Conservation (phyloP, 2,113 vertebrate genomes). For the Microcebus ravelobensis region DNA sequence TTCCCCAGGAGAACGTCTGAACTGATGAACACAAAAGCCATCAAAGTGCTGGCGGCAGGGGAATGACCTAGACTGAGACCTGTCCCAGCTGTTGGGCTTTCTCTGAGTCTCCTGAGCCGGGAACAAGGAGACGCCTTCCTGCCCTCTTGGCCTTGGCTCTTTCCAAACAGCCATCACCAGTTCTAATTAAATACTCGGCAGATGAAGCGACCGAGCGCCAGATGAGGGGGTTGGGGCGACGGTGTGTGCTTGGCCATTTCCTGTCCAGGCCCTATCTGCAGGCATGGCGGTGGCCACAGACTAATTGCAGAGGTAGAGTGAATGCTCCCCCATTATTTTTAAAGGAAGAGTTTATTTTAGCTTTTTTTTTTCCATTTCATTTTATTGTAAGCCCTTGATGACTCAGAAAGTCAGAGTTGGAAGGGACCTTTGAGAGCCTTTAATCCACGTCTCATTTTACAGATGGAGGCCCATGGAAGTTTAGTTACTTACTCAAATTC, state of each 20-base stretch:
- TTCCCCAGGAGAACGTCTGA: constrained; percentile 49
- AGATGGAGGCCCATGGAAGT: neutral
- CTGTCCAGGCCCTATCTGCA: neutral
- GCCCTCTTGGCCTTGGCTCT: constrained; percentile 58
- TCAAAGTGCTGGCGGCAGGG: constrained; percentile 41
- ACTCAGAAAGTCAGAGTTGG: constrained; percentile 42
- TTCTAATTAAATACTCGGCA: constrained; percentile 68
- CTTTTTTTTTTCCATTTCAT: neutral
- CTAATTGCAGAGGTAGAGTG: neutral
- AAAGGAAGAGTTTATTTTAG: constrained; percentile 12
- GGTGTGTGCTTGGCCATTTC: neutral
- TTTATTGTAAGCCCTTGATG: constrained; percentile 12
- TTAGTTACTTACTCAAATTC: neutral
- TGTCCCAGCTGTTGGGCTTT: constrained; percentile 62
- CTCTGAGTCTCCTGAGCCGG: constrained; percentile 1
- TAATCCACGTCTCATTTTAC: neutral
- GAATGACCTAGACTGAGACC: constrained; percentile 44
- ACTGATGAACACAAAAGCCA: constrained; percentile 12
- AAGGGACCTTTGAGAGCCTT: constrained; percentile 32
- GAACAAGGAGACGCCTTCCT: constrained; percentile 67
- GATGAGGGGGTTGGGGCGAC: neutral
- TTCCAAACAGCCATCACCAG: constrained; percentile 51
- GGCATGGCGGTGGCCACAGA: neutral
- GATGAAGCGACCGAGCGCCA: neutral
- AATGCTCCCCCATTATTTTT: neutral